Conservation (phyloP, 2,113 vertebrate genomes). For the Vulpes ferrilata region DNA sequence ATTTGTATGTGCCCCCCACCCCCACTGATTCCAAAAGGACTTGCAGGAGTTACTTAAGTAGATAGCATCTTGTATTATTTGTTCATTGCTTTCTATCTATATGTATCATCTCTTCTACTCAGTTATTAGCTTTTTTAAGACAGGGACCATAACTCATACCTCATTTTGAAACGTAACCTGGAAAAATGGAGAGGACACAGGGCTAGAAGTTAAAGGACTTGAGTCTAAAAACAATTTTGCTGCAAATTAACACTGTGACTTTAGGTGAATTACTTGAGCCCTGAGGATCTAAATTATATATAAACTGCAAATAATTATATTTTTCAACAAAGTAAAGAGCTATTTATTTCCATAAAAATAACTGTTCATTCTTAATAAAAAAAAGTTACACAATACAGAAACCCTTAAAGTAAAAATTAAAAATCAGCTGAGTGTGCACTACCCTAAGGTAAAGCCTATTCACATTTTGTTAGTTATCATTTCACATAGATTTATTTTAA, state of each 20-base stretch:
- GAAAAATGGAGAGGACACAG: not conserved
- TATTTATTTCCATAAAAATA: not conserved
- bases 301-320: not conserved
- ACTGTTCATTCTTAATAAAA: not conserved
- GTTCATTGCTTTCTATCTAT: not conserved
- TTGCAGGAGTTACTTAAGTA: slow-evolving; percentile 6
- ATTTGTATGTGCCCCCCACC: not conserved
- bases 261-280: not conserved
- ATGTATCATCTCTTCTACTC: not conserved
- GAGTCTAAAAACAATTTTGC: not conserved
- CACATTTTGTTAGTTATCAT: not conserved
- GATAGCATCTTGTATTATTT: not conserved
- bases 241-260: not conserved
- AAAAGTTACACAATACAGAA: not conserved
- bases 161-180: slow-evolving; percentile 21
- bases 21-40: slow-evolving; percentile 9
- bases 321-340: not conserved
- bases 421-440: not conserved
- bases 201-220: not conserved
- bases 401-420: not conserved
- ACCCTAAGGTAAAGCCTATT: not conserved
- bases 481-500: not conserved
- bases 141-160: not conserved
- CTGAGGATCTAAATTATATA: not conserved
- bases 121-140: slow-evolving; percentile 8